Conservation (phyloP, 2,797 vertebrate genomes). For the Sebastes vulpes region DNA sequence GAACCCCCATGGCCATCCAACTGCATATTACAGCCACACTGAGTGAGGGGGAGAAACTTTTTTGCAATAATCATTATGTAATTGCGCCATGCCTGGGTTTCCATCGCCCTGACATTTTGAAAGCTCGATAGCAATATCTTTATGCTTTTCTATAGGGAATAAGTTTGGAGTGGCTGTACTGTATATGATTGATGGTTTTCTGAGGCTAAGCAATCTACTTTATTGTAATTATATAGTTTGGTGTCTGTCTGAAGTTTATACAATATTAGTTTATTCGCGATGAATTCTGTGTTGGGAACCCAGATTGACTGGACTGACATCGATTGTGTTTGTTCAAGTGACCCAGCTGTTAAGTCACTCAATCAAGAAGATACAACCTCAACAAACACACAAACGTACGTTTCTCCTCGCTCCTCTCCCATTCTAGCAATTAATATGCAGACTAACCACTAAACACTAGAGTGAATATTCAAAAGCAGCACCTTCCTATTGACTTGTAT, state of each 20-base stretch:
- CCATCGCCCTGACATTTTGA: conserved; percentile 87
- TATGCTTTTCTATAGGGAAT: conserved; percentile 82
- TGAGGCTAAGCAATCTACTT: conserved; percentile 76
- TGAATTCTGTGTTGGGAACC: conserved; percentile 40
- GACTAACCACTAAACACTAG: conserved; percentile 32
- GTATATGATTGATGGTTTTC: conserved; percentile 83
- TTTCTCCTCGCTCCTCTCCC: neutral
- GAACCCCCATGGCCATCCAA: conserved; percentile 86
- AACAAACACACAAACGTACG: neutral
- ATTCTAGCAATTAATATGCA: conserved; percentile 63
- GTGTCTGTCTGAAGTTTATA: conserved; percentile 74
- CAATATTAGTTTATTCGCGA: conserved; percentile 67
- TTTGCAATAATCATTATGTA: conserved; percentile 87
- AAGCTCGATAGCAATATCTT: conserved; percentile 86
- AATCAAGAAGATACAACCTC: conserved; percentile 27
- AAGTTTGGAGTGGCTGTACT: conserved; percentile 70
- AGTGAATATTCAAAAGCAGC: conserved; percentile 80
- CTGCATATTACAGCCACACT: conserved; percentile 86
- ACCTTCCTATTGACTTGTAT: conserved; percentile 74
- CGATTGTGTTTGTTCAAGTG: conserved; percentile 50
- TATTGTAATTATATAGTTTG: conserved; percentile 75
- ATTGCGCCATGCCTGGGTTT: conserved; percentile 82
- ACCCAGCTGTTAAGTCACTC: conserved; percentile 50
- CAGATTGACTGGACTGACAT: conserved; percentile 37
- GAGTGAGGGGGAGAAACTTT: conserved; percentile 83